phyloP scores from a whole-genome alignment of 2,888 invertebrate genomes.

The Elegia similella region DNA sequence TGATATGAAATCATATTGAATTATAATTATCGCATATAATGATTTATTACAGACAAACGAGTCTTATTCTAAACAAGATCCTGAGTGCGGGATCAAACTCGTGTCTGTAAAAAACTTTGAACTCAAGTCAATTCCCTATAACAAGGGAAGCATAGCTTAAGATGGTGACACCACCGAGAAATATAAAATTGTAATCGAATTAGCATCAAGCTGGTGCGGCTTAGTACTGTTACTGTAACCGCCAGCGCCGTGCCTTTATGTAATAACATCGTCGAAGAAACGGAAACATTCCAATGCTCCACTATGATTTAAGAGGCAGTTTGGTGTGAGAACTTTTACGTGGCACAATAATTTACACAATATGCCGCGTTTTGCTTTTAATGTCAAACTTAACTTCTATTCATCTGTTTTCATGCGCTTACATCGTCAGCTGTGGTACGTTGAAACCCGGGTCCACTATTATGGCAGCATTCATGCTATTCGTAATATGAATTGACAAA shows the following conservation, averaged over 20 bases:
- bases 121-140: neutral
- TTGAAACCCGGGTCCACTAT: too few species aligned
- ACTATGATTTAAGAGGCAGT: neutral
- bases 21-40: too few species aligned
- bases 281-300: constrained; percentile 10
- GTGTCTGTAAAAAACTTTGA: too few species aligned
- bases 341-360: neutral
- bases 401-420: too few species aligned
- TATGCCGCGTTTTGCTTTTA: neutral
- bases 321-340: constrained; percentile 12
- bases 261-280: constrained; percentile 7
- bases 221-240: constrained; percentile 1
- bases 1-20: too few species aligned
- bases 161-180: constrained; percentile 1
- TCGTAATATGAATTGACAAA: too few species aligned
- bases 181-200: constrained; percentile 13
- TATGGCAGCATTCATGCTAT: too few species aligned
- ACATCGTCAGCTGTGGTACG: too few species aligned
- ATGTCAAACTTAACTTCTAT: too few species aligned
- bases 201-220: neutral
- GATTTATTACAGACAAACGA: too few species aligned
- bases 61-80: too few species aligned
- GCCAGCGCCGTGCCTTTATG: constrained; percentile 10
- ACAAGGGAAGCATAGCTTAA: neutral
- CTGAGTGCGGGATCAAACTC: too few species aligned